Conservation (phyloP, 2,113 vertebrate genomes). For the Porphyrio hochstetteri region DNA sequence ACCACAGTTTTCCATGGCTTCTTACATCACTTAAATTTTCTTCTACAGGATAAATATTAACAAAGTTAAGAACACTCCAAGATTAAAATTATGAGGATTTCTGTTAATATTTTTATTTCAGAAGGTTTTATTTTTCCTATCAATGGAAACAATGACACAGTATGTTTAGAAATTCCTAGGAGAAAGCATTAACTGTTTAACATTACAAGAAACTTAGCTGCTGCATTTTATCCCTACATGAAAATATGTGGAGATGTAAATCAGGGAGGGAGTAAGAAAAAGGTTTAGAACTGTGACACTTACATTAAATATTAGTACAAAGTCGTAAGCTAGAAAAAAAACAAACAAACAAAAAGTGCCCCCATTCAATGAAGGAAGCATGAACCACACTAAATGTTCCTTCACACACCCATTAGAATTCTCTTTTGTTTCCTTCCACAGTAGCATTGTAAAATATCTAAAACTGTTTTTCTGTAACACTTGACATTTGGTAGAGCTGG, state of each 20-base stretch:
- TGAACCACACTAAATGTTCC: not conserved
- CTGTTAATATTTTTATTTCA: not conserved
- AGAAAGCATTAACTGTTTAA: not conserved
- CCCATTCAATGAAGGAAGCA: not conserved
- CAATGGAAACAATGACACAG: not conserved
- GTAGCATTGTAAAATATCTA: not conserved
- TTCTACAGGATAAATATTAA: not conserved
- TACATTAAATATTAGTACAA: not conserved
- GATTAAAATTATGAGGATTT: not conserved
- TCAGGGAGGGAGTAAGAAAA: not conserved
- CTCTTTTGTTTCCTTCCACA: not conserved
- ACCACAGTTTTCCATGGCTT: not conserved
- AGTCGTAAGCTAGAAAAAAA: not conserved
- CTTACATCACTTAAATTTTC: not conserved
- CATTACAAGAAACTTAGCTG: not conserved
- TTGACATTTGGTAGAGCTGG: not conserved
- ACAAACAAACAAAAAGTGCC: not conserved
- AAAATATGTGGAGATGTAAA: not conserved
- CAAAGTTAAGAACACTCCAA: not conserved
- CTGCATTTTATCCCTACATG: not conserved
- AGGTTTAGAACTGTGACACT: not conserved
- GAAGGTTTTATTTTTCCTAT: not conserved
- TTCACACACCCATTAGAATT: not conserved
- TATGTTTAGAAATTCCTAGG: not conserved
- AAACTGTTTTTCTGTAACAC: not conserved